These are phyloP conservation scores for Saccopteryx leptura DNA, from an alignment of 2,113 vertebrate species.

Conservation along the genomic window DNA sequence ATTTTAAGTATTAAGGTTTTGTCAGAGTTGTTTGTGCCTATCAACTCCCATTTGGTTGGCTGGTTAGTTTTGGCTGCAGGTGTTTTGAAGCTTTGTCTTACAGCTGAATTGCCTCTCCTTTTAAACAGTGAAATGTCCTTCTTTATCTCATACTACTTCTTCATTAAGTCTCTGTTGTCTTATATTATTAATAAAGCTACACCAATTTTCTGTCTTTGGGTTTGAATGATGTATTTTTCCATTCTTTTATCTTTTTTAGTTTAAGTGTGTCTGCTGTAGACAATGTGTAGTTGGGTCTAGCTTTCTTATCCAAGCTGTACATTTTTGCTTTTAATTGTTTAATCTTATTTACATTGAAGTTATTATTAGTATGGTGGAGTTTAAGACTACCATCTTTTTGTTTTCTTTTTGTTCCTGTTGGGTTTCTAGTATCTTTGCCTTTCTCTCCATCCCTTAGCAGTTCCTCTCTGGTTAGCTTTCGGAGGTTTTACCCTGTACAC, in stretches of 20 bases:
- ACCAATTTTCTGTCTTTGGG: neutral
- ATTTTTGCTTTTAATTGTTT: constrained; percentile 45
- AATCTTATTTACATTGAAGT: constrained; percentile 7
- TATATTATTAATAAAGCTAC: neutral
- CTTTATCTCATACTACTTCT: constrained; percentile 26
- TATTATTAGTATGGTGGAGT: neutral
- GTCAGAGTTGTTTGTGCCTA: too few relatives aligned
- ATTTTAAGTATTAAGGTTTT: too few relatives aligned
- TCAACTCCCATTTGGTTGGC: too few relatives aligned
- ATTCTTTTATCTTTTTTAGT: constrained; percentile 42
- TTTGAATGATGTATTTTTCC: constrained; percentile 19
- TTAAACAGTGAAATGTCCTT: constrained; percentile 7
- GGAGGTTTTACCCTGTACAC: neutral
- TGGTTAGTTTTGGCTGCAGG: constrained; percentile 15
- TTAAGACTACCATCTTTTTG: neutral
- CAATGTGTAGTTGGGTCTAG: neutral
- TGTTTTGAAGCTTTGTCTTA: constrained; percentile 44
- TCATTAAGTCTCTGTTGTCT: neutral
- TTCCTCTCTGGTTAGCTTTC: neutral
- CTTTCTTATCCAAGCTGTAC: constrained; percentile 4
- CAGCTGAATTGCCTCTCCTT: neutral
- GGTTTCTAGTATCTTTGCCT: neutral
- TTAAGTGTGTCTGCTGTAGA: neutral
- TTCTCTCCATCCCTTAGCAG: constrained; percentile 25
- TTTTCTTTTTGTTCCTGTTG: constrained; percentile 13